These are phyloP conservation scores for Solenopsis invicta DNA, from an alignment of 1,140 invertebrate genomes.

Conservation along the genomic window DNA sequence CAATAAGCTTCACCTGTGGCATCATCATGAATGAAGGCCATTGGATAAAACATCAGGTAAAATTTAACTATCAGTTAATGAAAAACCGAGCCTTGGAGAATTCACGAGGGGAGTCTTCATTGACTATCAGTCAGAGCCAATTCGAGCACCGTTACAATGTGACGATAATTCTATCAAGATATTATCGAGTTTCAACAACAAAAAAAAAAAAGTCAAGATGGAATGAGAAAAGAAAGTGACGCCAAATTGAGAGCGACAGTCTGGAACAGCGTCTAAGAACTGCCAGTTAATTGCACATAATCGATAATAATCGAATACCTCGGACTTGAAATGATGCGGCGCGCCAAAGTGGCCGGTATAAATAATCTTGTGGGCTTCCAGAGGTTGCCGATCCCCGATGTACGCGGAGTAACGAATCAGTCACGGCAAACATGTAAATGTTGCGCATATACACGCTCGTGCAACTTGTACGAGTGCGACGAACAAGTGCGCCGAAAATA, in stretches of 20 bases:
- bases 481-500: conserved; percentile 71
- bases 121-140: not conserved
- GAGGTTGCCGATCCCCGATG: conserved; percentile 71
- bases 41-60: too few relatives aligned
- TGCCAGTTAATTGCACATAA: conserved; percentile 68
- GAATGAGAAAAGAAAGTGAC: conserved; percentile 30
- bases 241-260: conserved; percentile 31
- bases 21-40: too few relatives aligned
- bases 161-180: conserved; percentile 27
- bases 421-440: conserved; percentile 59
- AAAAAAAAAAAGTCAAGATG: not conserved
- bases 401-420: conserved; percentile 45
- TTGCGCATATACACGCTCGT: conserved; percentile 36
- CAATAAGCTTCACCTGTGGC: too few relatives aligned
- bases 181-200: conserved; percentile 17
- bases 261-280: conserved; percentile 36
- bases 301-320: conserved; percentile 76
- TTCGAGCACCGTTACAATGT: not conserved
- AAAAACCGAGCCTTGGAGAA: too few relatives aligned
- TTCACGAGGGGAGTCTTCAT: not conserved
- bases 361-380: conserved; percentile 65
- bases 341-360: conserved; percentile 75
- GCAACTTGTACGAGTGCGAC: conserved; percentile 61
- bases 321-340: conserved; percentile 62
- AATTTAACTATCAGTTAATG: too few relatives aligned